Evolutionary conservation across 2,888 invertebrate genomes (phyloP), one percentile per base, ranked within the genome.

Genomic region (Ellobium chinense): DNA sequence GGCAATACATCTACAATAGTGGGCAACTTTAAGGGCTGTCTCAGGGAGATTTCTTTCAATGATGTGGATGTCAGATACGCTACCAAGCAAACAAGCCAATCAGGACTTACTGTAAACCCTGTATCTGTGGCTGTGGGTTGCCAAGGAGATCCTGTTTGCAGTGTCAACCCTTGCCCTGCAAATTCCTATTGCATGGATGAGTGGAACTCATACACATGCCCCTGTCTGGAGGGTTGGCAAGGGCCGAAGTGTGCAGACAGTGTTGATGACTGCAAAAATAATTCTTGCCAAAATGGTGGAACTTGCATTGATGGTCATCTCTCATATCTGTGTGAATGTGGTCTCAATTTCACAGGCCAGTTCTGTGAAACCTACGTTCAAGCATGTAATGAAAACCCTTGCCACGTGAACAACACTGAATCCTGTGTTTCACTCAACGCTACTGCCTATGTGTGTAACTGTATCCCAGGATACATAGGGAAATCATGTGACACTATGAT

Each of bases 21-120:
- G 54, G 89, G 89, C 12, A 85, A 84, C 69, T 88, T 90, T 83
- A 88, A 90, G 68, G 91, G 92, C 5, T 92, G 92, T 84, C 34
- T 92, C 0, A 84, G 87, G 36, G 85, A 86, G 56, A 34, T 92
- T 9, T 84, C 81, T 36, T 89, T 91, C 72, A 90, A 91, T 82
- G 77, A 85, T 9, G 72, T 80, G 18, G 62, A 60, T 21, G 34
- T 91, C 29, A 82, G 83, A 21, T 60, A 37, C 27, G n/a, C 72
- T 12, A 46, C 54, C 31, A 39, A 58, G 27, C 18, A 63, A 7
- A 21, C 60, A 34, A 54, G 7, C 27, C 37, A 60, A 66, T 24
- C 60, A 18, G 87, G 88, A 2, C 65, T 88, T 5, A 56, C 24
- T 1, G 78, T 87, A 24, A 65, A 60, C 3, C 83, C 81, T 21